Conservation (phyloP, 2,888 invertebrate species). For the Phengaris arion region DNA sequence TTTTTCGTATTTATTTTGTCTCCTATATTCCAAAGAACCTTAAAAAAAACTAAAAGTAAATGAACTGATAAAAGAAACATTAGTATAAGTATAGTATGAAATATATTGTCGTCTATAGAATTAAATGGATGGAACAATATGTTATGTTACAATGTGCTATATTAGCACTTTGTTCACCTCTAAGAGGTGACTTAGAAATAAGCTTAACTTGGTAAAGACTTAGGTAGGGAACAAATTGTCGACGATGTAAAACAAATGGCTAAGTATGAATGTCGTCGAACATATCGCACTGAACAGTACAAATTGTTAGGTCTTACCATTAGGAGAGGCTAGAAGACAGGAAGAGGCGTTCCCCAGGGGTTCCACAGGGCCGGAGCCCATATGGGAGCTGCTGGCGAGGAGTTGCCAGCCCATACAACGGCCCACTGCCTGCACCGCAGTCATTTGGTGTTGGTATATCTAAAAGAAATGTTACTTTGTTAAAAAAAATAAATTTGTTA, state of each 20-base stretch:
- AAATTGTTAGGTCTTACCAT: conserved; percentile 73
- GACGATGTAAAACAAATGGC: conserved; percentile 1
- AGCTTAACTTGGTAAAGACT: neutral
- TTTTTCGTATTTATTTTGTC: conserved; percentile 10
- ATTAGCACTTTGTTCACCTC: conserved; percentile 13
- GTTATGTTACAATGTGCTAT: conserved; percentile 25
- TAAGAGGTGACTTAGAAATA: conserved; percentile 15
- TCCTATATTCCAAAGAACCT: conserved; percentile 2
- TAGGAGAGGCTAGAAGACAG: conserved; percentile 93
- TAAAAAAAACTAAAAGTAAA: neutral
- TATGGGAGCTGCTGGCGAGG: conserved; percentile 91
- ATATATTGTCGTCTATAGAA: conserved; percentile 28
- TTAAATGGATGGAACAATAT: conserved; percentile 26
- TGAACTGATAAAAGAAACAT: conserved; percentile 1
- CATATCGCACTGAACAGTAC: conserved; percentile 20
- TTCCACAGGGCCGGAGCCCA: conserved; percentile 94
- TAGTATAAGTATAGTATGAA: conserved; percentile 7
- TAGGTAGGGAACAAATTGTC: conserved; percentile 22
- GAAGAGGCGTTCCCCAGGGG: conserved; percentile 95
- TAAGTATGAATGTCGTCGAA: conserved; percentile 20
- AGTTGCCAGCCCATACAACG: conserved; percentile 98
- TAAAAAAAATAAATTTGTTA: conserved; percentile 23
- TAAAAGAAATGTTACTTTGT: conserved; percentile 45
- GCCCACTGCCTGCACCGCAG: conserved; percentile 92
- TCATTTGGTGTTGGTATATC: conserved; percentile 97